Percentiles rank a stretch among this genome's conserved stretches.
Evolutionary conservation across 2,888 invertebrate genomes (phyloP).

Genomic region (Brachynemurus nebulosus): DNA sequence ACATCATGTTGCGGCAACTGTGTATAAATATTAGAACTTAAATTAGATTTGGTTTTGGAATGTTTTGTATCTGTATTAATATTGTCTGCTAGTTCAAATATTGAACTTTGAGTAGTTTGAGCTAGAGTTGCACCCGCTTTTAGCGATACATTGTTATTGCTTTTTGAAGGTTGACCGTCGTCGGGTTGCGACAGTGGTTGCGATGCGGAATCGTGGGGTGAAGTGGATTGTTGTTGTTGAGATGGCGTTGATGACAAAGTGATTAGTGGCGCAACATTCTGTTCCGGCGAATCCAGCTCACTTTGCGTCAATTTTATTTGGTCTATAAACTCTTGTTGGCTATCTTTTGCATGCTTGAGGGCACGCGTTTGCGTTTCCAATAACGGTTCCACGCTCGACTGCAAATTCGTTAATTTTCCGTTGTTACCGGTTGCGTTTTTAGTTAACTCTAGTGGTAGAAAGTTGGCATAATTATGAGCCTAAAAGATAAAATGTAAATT

Average conservation of each 20-base stretch:
- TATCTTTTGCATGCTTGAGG: background rate
- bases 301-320: constrained; percentile 3
- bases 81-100: constrained; percentile 31
- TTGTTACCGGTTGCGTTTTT: background rate
- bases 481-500: background rate
- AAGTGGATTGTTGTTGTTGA: too few species aligned
- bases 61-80: constrained; percentile 38
- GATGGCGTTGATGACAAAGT: background rate
- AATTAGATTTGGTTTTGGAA: constrained; percentile 12
- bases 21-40: constrained; percentile 8
- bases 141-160: constrained; percentile 13
- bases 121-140: constrained; percentile 10
- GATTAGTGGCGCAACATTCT: background rate
- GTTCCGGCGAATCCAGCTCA: constrained; percentile 1
- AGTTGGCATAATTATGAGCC: constrained; percentile 7
- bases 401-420: background rate
- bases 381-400: background rate
- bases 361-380: constrained; percentile 1
- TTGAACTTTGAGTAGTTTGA: constrained; percentile 17
- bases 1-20: constrained; percentile 7
- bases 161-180: constrained; percentile 15
- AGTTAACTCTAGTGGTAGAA: constrained; percentile 5
- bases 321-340: constrained; percentile 6
- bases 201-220: too few species aligned
- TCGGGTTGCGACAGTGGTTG: too few species aligned